phyloP scores from a whole-genome alignment of 2,797 vertebrate species.

The Euphonia xanthogaster region DNA sequence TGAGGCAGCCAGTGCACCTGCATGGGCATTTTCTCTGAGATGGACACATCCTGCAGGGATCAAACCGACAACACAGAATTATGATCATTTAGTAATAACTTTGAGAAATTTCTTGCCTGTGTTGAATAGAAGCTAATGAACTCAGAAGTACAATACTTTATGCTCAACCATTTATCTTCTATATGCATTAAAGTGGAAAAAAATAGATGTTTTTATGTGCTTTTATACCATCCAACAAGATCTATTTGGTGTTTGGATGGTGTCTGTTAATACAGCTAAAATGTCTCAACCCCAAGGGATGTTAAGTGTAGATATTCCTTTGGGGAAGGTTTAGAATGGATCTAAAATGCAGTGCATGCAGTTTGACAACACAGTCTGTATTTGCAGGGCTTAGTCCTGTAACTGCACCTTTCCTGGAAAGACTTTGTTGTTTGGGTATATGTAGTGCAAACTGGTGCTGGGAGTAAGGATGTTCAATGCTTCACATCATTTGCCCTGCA shows the following conservation, averaged over 20 bases:
- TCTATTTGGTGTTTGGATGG: neutral
- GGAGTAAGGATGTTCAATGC: neutral
- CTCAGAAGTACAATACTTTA: slow-evolving; percentile 10
- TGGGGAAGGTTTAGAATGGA: neutral
- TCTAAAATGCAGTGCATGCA: neutral
- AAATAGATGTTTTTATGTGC: neutral
- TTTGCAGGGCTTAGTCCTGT: neutral
- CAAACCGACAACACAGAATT: neutral
- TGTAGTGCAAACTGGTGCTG: neutral
- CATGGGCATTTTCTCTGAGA: neutral
- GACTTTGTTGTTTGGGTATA: neutral
- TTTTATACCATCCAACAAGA: neutral
- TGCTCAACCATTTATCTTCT: neutral
- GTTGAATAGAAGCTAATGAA: slow-evolving; percentile 21
- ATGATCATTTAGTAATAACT: neutral
- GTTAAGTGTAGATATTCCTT: neutral
- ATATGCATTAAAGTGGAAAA: neutral
- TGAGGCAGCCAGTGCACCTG: neutral
- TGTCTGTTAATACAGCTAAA: neutral
- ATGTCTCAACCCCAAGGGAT: neutral
- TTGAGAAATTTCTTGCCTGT: neutral
- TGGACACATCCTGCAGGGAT: slow-evolving; percentile 13
- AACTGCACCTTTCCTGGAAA: neutral
- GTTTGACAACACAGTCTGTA: neutral
- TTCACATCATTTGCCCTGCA: neutral